A percentile compares a stretch with the other conserved stretches of the same genome.
These are phyloP conservation scores for Ditylenchus dipsaci DNA, from an alignment of 1,140 invertebrate genomes.

Conservation along the genomic window DNA sequence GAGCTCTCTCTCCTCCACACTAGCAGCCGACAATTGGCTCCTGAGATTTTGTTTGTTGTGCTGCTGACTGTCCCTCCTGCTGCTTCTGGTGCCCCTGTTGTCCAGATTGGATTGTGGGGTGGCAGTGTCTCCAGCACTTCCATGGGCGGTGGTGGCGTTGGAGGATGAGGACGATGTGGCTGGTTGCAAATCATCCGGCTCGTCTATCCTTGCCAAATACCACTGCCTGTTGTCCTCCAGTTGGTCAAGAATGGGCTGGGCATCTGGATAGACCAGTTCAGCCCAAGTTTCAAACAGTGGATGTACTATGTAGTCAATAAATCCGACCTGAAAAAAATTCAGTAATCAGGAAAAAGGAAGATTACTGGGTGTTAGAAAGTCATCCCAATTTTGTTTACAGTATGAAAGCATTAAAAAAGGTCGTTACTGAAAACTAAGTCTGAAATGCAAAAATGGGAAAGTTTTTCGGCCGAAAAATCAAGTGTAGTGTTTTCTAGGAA, in stretches of 20 bases:
- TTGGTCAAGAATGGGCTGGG: constrained; percentile 91
- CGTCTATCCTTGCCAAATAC: constrained; percentile 64
- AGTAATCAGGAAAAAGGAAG: constrained; percentile 5
- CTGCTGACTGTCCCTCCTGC: not conserved
- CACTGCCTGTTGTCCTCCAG: constrained; percentile 96
- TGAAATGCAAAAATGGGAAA: too few relatives aligned
- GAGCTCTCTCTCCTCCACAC: not conserved
- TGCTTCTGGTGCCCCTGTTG: not conserved
- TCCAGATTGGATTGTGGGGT: not conserved
- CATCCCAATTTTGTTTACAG: too few relatives aligned
- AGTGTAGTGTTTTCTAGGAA: too few relatives aligned
- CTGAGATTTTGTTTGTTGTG: not conserved
- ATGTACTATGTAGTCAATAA: constrained; percentile 98
- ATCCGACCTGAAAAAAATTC: constrained; percentile 79
- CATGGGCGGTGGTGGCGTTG: not conserved
- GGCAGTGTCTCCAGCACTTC: not conserved
- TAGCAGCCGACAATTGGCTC: not conserved
- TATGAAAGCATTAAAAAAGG: too few relatives aligned
- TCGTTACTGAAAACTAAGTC: too few relatives aligned
- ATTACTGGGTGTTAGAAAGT: too few relatives aligned
- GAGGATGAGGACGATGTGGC: not conserved
- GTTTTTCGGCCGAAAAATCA: too few relatives aligned
- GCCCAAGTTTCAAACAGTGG: constrained; percentile 99
- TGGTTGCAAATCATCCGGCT: not conserved
- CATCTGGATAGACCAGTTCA: constrained; percentile 94